phyloP scores from a whole-genome alignment of 1,140 invertebrate species.

The Lordiphosa collinella region DNA sequence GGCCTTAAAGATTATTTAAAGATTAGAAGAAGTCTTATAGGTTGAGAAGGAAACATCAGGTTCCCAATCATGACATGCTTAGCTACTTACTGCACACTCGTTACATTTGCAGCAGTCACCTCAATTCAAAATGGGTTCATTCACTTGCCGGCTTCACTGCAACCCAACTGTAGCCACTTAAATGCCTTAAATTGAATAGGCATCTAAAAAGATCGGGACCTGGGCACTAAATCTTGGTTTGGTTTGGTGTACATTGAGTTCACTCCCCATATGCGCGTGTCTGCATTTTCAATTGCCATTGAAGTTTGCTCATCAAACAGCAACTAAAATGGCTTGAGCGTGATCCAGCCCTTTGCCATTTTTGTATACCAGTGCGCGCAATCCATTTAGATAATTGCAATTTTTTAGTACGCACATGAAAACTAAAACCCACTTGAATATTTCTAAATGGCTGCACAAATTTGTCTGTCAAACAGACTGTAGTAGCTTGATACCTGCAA shows the following conservation, averaged over 20 bases:
- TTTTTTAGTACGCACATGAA: conserved; percentile 44
- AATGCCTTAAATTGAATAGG: conserved; percentile 2
- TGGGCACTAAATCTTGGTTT: too few species aligned
- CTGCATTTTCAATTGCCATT: conserved; percentile 35
- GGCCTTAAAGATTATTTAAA: too few species aligned
- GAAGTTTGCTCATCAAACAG: not conserved
- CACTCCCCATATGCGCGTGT: conserved; percentile 1
- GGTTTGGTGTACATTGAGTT: too few species aligned
- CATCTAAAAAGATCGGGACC: not conserved
- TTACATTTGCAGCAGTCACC: conserved; percentile 5
- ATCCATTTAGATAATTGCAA: conserved; percentile 72
- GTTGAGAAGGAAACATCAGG: too few species aligned
- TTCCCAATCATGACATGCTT: too few species aligned
- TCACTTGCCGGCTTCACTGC: not conserved
- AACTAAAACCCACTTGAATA: conserved; percentile 61
- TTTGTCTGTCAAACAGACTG: conserved; percentile 55
- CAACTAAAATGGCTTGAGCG: not conserved
- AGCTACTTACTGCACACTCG: too few species aligned
- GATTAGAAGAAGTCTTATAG: too few species aligned
- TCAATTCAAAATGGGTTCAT: conserved; percentile 11
- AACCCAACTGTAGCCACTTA: conserved; percentile 1
- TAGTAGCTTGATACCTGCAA: conserved; percentile 42
- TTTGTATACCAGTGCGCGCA: conserved; percentile 4
- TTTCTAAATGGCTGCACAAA: conserved; percentile 70
- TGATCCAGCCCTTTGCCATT: not conserved